Percentiles rank a stretch among this genome's conserved stretches.
These are phyloP conservation scores for Lineus longissimus DNA, from an alignment of 1,140 invertebrate species.

Conservation along the genomic window DNA sequence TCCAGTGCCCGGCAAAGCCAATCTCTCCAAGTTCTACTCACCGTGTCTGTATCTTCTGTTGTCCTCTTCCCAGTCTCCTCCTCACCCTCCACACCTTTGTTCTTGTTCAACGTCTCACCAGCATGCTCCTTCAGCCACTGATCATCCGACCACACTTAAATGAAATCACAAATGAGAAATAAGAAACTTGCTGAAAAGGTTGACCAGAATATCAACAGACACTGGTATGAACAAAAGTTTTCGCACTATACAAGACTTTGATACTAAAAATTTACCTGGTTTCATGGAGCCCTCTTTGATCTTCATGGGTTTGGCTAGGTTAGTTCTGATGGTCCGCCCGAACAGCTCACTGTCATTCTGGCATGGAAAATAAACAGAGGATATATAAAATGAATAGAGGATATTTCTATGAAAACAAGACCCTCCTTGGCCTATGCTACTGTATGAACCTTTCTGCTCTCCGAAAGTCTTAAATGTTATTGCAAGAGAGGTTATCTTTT, in stretches of 20 bases:
- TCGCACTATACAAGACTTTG: neutral
- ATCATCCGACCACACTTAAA: constrained; percentile 90
- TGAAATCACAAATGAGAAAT: constrained; percentile 11
- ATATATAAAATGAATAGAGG: neutral
- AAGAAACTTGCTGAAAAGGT: no score
- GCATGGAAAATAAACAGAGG: constrained; percentile 8
- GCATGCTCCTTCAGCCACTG: constrained; percentile 81
- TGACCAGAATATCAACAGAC: neutral
- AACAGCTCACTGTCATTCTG: constrained; percentile 97
- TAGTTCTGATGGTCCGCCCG: constrained; percentile 93
- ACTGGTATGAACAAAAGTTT: neutral
- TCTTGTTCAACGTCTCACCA: constrained; percentile 49
- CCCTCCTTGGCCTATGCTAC: neutral
- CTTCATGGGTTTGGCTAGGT: constrained; percentile 83
- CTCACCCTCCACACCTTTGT: constrained; percentile 29
- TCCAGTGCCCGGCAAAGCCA: no score
- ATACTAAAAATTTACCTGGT: constrained; percentile 54
- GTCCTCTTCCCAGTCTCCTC: constrained; percentile 23
- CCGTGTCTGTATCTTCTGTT: constrained; percentile 28
- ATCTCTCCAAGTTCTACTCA: constrained; percentile 15
- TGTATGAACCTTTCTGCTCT: no score
- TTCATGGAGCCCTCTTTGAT: constrained; percentile 89
- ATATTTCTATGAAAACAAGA: neutral
- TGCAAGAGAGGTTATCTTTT: no score
- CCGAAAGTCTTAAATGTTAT: no score